Conservation (phyloP, 2,113 vertebrate species). For the Sapayoa aenigma region DNA sequence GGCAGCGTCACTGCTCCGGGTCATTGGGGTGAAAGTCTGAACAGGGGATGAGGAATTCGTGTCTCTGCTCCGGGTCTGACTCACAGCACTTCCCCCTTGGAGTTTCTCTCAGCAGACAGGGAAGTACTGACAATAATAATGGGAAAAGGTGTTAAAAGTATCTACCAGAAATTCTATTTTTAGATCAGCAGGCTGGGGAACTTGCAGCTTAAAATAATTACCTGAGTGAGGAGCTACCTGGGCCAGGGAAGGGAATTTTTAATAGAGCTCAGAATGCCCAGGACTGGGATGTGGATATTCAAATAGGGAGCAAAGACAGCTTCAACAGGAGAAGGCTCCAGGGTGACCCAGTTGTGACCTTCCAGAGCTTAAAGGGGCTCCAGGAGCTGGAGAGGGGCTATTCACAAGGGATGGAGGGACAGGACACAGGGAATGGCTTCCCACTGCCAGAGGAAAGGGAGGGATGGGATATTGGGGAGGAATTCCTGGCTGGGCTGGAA, state of each 20-base stretch:
- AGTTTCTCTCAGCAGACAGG: background rate
- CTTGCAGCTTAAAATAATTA: background rate
- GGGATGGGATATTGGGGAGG: background rate
- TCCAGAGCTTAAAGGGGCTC: background rate
- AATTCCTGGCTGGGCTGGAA: background rate
- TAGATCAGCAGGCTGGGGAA: background rate
- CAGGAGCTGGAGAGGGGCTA: rapidly evolving
- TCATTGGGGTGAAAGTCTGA: too few relatives aligned
- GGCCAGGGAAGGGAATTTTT: background rate
- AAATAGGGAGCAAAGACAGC: background rate
- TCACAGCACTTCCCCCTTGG: background rate
- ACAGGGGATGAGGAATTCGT: background rate
- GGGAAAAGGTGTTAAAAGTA: background rate
- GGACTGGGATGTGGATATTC: background rate
- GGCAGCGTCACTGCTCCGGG: background rate
- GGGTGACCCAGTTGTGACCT: background rate
- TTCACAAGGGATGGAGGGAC: rapidly evolving
- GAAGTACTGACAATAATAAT: background rate
- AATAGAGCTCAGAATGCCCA: background rate
- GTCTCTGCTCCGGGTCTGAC: background rate
- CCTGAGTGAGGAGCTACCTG: rapidly evolving
- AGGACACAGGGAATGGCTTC: background rate
- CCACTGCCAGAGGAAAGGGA: background rate
- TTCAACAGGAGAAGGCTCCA: background rate
- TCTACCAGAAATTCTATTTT: background rate